These are phyloP conservation scores for Chionis minor DNA, from an alignment of 2,113 vertebrate genomes.

Conservation along the genomic window DNA sequence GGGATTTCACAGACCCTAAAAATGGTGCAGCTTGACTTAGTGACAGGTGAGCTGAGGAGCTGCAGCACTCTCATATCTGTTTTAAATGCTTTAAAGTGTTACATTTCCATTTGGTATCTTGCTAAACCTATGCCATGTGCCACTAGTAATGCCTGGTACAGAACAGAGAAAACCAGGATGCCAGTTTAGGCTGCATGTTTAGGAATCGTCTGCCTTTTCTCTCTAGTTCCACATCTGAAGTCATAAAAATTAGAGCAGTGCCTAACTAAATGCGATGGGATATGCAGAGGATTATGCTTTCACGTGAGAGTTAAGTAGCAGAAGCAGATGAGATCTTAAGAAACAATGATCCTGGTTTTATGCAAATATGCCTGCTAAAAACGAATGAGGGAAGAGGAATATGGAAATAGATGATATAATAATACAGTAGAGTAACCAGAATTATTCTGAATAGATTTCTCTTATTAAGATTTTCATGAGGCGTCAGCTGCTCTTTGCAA, in stretches of 20 bases:
- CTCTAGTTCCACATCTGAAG: not conserved
- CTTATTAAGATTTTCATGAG: conserved; percentile 1
- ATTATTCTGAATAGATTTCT: not conserved
- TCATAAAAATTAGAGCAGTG: not conserved
- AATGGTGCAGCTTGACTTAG: not conserved
- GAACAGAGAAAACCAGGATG: not conserved
- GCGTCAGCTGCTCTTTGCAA: not conserved
- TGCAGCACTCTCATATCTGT: not conserved
- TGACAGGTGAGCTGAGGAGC: not conserved
- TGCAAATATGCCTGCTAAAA: conserved; percentile 29
- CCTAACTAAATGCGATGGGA: not conserved
- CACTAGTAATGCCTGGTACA: not conserved
- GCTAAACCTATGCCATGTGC: not conserved
- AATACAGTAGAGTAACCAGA: not conserved
- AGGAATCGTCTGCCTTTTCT: not conserved
- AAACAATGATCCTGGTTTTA: not conserved
- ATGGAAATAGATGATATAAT: conserved; percentile 11
- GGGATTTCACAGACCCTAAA: not conserved
- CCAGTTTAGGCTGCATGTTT: not conserved
- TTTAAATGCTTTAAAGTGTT: not conserved
- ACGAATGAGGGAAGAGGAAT: not conserved
- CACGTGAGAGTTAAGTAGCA: not conserved
- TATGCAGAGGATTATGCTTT: not conserved
- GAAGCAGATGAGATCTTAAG: conserved; percentile 4
- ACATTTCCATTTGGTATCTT: not conserved